Evolutionary conservation across 2,797 vertebrate genomes (phyloP), one percentile per base, ranked within the genome.

Genomic region (Takifugu ocellatus): DNA sequence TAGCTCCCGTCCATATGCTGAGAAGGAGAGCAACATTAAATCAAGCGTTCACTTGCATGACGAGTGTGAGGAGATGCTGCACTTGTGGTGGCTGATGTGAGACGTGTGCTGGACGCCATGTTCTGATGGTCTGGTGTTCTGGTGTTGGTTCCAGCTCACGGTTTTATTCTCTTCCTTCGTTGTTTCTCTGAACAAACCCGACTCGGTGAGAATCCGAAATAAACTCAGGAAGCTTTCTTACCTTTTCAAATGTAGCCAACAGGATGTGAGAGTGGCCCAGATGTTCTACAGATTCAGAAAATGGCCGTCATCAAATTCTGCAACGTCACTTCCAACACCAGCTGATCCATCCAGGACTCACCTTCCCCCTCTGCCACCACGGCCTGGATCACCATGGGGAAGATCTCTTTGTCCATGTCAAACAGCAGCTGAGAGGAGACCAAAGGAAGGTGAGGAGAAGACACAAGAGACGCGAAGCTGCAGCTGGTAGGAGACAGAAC

Each of bases 191-290:
- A 2, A 33, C 33, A 2, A 33, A 16, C 42, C 6, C 26, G 2
- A 31, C 29, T 6, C 29, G 29, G 6, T 31, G 9, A 16, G 16
- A 21, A 2, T 8, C 44, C 36, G 0, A 5, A 3, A 12, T 14
- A 14, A 39, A 39, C 36, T 12, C 36, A 3, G 0, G 36, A 39
- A 4, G 42, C 24, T 50, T 5, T 61, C 57, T 67, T 75, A 98
- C 97, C 94, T 95, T 98, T 84, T 99, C 97, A 75, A 99, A 99
- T 2, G 96, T 96, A 25, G 96, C 96, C 72, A 99, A 89, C 49
- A 99, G 90, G 27, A 98, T 94, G 14, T 99, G 96, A 72, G 93
- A 95, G 66, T 99, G 97, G 39, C 96, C 96, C 7, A 91, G 82
- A 72, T 97, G 96, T 51, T 98, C 97, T 99, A 90, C 62, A 88